phyloP scores from a whole-genome alignment of 1,140 invertebrate species.

The Phthorimaea operculella region DNA sequence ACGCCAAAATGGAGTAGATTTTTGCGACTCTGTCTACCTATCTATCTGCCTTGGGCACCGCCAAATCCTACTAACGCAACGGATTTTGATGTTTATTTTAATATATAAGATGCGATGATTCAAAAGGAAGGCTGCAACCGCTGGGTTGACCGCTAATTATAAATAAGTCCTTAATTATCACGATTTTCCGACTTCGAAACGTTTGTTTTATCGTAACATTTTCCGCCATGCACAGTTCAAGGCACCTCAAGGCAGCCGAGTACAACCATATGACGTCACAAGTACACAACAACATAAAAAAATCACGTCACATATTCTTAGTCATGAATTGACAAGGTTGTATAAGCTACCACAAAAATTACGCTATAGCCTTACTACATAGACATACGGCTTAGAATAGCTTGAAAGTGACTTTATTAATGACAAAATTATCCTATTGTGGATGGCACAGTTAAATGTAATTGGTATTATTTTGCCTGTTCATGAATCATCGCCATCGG shows the following conservation, averaged over 20 bases:
- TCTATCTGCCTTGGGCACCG: too few relatives aligned
- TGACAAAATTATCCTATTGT: conserved; percentile 14
- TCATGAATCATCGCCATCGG: conserved; percentile 48
- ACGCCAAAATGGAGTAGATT: too few relatives aligned
- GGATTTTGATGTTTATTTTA: too few relatives aligned
- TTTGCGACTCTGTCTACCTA: too few relatives aligned
- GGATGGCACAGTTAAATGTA: conserved; percentile 25
- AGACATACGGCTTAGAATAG: not conserved
- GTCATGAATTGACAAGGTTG: not conserved
- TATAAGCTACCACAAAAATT: not conserved
- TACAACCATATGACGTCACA: not conserved
- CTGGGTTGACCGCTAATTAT: too few relatives aligned
- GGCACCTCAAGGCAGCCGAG: not conserved
- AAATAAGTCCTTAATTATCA: too few relatives aligned
- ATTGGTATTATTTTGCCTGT: conserved; percentile 58
- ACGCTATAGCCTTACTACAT: not conserved
- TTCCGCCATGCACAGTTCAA: not conserved
- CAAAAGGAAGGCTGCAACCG: too few relatives aligned
- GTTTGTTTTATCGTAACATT: too few relatives aligned
- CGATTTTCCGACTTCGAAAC: too few relatives aligned
- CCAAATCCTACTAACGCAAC: too few relatives aligned
- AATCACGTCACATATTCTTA: conserved; percentile 8
- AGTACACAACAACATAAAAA: conserved; percentile 3
- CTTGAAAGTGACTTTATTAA: conserved; percentile 4
- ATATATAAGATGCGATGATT: too few relatives aligned